Conservation (phyloP, 2,888 invertebrate genomes). For the Augiades crinisus region DNA sequence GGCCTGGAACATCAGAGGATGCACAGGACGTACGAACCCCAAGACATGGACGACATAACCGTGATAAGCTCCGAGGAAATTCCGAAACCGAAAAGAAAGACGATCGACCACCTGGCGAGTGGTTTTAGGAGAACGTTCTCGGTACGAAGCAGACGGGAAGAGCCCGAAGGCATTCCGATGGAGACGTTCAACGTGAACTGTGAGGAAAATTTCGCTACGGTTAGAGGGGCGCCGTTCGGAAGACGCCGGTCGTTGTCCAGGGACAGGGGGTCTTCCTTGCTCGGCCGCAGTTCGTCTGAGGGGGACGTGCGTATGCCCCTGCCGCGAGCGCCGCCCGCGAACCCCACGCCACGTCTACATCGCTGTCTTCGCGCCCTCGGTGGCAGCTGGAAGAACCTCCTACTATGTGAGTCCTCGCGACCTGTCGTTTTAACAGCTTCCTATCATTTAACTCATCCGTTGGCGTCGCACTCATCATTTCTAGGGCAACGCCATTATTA, state of each 20-base stretch:
- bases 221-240: conserved; percentile 70
- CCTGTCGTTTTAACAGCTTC: conserved; percentile 45
- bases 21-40: conserved; percentile 53
- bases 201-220: conserved; percentile 69
- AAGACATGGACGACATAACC: conserved; percentile 69
- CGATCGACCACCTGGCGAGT: conserved; percentile 69
- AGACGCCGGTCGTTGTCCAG: conserved; percentile 71
- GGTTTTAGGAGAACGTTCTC: conserved; percentile 73
- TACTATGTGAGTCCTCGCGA: conserved; percentile 85
- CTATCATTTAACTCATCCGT: conserved; percentile 36
- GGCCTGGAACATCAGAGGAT: conserved; percentile 56
- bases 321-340: conserved; percentile 61
- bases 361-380: conserved; percentile 88
- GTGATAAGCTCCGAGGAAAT: conserved; percentile 74
- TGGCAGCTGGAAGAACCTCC: conserved; percentile 90
- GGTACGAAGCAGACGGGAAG: conserved; percentile 60
- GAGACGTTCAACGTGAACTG: conserved; percentile 63
- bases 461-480: conserved; percentile 7
- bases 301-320: conserved; percentile 81
- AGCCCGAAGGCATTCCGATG: conserved; percentile 64
- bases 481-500: conserved; percentile 36
- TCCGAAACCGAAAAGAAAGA: conserved; percentile 60
- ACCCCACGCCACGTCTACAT: conserved; percentile 79
- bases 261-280: conserved; percentile 73
- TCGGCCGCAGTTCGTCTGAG: conserved; percentile 87